Conservation (phyloP, 2,113 vertebrate species). For the Cynopterus brachyotis region DNA sequence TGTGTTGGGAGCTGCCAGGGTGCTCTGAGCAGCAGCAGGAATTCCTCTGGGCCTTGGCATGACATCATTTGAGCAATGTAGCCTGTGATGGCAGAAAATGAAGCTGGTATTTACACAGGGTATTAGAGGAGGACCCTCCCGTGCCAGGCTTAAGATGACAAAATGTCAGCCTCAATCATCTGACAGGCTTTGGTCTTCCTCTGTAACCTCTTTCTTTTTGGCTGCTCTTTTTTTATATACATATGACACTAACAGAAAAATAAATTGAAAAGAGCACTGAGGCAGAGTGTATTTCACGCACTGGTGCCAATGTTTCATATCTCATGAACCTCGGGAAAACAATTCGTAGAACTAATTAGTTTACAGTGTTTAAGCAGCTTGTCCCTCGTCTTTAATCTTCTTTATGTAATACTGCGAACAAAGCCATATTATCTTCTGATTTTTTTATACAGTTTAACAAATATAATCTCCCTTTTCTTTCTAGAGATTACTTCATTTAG, state of each 20-base stretch:
- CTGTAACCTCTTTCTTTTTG: constrained; percentile 77
- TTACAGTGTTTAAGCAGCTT: constrained; percentile 90
- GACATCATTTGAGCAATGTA: constrained; percentile 73
- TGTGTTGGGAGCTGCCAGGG: background rate
- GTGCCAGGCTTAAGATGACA: constrained; percentile 75
- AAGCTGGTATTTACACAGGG: constrained; percentile 77
- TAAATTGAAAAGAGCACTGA: constrained; percentile 89
- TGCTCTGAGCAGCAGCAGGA: constrained; percentile 43
- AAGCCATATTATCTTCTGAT: constrained; percentile 85
- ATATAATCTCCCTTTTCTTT: constrained; percentile 81
- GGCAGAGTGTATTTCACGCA: constrained; percentile 88
- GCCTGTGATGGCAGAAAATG: constrained; percentile 73
- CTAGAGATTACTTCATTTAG: constrained; percentile 84
- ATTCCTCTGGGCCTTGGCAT: constrained; percentile 73
- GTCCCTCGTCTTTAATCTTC: constrained; percentile 88
- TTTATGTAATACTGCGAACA: constrained; percentile 86
- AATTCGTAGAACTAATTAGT: constrained; percentile 90
- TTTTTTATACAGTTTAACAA: constrained; percentile 85
- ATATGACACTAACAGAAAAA: constrained; percentile 86
- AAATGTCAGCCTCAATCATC: constrained; percentile 80
- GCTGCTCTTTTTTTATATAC: constrained; percentile 78
- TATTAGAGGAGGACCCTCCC: constrained; percentile 59
- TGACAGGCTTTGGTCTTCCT: constrained; percentile 76
- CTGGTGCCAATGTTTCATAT: constrained; percentile 86
- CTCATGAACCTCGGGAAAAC: constrained; percentile 88